Percentiles rank a stretch among this genome's conserved stretches.
Conservation (phyloP, 2,888 invertebrate species). For the Ochlodes sylvanus region DNA sequence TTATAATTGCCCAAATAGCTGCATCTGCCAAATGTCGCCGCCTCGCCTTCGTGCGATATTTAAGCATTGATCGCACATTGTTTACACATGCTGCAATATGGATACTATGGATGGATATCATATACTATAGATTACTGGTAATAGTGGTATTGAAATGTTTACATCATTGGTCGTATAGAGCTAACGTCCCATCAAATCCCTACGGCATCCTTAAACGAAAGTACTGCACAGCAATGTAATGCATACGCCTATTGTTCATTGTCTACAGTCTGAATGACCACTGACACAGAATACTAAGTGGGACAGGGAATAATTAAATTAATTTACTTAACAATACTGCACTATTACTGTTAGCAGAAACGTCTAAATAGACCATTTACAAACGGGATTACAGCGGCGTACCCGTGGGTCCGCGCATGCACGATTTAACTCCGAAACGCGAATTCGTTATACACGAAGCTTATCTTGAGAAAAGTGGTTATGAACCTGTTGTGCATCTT, state of each 20-base stretch:
- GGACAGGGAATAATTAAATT: conserved; percentile 62
- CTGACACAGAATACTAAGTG: conserved; percentile 42
- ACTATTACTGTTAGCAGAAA: conserved; percentile 68
- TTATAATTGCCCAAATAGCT: conserved; percentile 69
- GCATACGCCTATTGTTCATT: conserved; percentile 35
- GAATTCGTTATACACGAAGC: conserved; percentile 83
- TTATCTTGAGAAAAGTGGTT: conserved; percentile 78
- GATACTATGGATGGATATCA: too few relatives aligned
- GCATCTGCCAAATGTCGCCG: conserved; percentile 73
- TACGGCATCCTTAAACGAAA: conserved; percentile 12
- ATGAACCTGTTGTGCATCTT: conserved; percentile 79
- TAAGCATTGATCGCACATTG: conserved; percentile 14
- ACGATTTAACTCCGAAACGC: conserved; percentile 82
- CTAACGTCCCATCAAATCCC: conserved; percentile 13
- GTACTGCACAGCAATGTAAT: conserved; percentile 30
- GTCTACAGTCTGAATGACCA: conserved; percentile 38
- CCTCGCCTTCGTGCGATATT: conserved; percentile 33
- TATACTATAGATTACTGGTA: too few relatives aligned
- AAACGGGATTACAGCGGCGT: conserved; percentile 69
- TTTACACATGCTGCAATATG: background rate
- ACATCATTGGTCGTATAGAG: background rate
- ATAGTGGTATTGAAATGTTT: background rate
- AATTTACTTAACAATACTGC: conserved; percentile 74
- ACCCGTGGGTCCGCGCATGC: conserved; percentile 65
- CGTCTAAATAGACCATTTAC: conserved; percentile 79